Percentiles rank a stretch among this genome's conserved stretches.
These are phyloP conservation scores for Pseudomugil tenellus DNA, from an alignment of 2,797 vertebrate genomes.

Conservation along the genomic window DNA sequence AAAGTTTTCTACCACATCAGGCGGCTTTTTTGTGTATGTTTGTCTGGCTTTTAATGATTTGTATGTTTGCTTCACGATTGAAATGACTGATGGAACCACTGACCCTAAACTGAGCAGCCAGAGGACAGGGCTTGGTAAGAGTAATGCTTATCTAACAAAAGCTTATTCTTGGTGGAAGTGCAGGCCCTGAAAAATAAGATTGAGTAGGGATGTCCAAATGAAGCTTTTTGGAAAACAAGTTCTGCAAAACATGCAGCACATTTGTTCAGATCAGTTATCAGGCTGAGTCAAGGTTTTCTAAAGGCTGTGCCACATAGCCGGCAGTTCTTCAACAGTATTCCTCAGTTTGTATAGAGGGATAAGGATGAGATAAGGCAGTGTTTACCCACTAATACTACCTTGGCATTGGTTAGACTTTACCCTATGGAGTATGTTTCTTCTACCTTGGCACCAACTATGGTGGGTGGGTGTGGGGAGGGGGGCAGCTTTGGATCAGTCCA, in stretches of 20 bases:
- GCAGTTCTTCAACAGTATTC: conserved; percentile 48
- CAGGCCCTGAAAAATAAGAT: neutral
- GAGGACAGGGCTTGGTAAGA: conserved; percentile 19
- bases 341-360: conserved; percentile 59
- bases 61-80: conserved; percentile 71
- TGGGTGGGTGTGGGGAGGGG: conserved; percentile 48
- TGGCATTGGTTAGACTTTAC: conserved; percentile 64
- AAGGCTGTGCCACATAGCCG: conserved; percentile 53
- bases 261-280: conserved; percentile 54
- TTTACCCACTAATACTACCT: conserved; percentile 69
- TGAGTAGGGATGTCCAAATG: conserved; percentile 13
- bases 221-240: conserved; percentile 3
- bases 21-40: conserved; percentile 56
- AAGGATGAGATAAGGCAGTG: conserved; percentile 74
- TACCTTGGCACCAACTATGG: conserved; percentile 59
- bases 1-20: conserved; percentile 64
- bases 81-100: conserved; percentile 75
- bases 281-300: conserved; percentile 61
- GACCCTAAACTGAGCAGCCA: conserved; percentile 68
- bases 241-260: conserved; percentile 26
- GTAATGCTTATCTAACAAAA: conserved; percentile 9
- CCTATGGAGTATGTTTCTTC: conserved; percentile 62
- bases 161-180: conserved; percentile 4
- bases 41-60: conserved; percentile 69
- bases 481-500: conserved; percentile 60